Evolutionary conservation across 2,797 vertebrate species (phyloP).

Genomic region (Pseudomugil gertrudae): DNA sequence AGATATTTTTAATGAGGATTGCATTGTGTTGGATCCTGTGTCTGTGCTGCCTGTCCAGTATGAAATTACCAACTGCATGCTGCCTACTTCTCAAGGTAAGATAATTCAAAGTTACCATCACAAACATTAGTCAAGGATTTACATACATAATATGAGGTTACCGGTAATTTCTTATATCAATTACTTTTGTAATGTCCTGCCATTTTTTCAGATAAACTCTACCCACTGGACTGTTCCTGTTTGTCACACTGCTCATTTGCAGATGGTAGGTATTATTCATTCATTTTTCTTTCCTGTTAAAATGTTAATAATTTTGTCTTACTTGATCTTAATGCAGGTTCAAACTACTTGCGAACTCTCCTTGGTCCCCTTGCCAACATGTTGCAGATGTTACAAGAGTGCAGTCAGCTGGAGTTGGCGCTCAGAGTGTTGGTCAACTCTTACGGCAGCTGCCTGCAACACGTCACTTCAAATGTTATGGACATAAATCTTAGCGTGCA

Average conservation of each 20-base stretch:
- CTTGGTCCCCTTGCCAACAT: slow-evolving; percentile 81
- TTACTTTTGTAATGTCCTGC: background rate
- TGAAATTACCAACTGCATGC: slow-evolving; percentile 87
- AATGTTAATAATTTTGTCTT: slow-evolving; percentile 10
- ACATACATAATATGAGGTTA: background rate
- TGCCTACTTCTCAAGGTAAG: slow-evolving; percentile 86
- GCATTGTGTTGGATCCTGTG: slow-evolving; percentile 90
- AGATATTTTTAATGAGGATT: slow-evolving; percentile 93
- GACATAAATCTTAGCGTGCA: slow-evolving; percentile 79
- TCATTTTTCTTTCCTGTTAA: background rate
- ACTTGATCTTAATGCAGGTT: slow-evolving; percentile 48
- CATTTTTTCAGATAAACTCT: slow-evolving; percentile 82
- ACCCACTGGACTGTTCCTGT: slow-evolving; percentile 89
- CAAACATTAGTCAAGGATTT: background rate
- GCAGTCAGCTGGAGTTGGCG: slow-evolving; percentile 91
- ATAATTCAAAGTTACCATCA: background rate
- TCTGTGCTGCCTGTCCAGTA: slow-evolving; percentile 90
- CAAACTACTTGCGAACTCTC: slow-evolving; percentile 79
- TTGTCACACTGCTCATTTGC: slow-evolving; percentile 85
- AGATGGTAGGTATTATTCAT: slow-evolving; percentile 77
- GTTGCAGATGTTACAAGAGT: slow-evolving; percentile 91
- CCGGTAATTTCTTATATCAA: background rate
- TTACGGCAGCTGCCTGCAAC: slow-evolving; percentile 88
- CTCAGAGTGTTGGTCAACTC: slow-evolving; percentile 84
- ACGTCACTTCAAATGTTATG: slow-evolving; percentile 87